These are phyloP conservation scores for Semibalanus balanoides DNA, from an alignment of 1,140 invertebrate species.

Conservation along the genomic window DNA sequence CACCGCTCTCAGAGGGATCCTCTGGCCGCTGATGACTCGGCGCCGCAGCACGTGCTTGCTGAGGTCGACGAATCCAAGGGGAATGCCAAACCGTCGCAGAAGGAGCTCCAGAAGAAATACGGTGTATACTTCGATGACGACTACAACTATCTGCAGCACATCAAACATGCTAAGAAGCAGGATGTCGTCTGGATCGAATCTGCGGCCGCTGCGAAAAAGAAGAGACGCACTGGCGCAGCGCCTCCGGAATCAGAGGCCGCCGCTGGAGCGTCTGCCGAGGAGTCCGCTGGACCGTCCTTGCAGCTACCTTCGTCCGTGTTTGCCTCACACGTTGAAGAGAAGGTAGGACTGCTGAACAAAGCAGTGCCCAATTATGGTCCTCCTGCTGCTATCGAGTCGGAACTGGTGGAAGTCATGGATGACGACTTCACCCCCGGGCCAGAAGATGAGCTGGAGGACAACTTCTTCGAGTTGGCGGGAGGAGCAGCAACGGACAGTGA, in stretches of 20 bases:
- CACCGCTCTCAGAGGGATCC: constrained; percentile 87
- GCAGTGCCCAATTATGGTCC: constrained; percentile 55
- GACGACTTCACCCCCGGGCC: constrained; percentile 60
- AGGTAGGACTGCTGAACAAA: constrained; percentile 74
- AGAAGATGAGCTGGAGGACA: constrained; percentile 72
- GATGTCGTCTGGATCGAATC: constrained; percentile 9
- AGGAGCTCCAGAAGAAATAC: constrained; percentile 70
- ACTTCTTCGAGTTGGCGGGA: constrained; percentile 72
- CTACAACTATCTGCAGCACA: constrained; percentile 87
- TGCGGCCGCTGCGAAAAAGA: constrained; percentile 18
- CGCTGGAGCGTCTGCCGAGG: no score
- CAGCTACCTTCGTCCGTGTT: constrained; percentile 78
- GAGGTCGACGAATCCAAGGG: constrained; percentile 14
- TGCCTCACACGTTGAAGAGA: constrained; percentile 70
- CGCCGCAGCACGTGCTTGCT: constrained; percentile 62
- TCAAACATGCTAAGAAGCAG: constrained; percentile 46
- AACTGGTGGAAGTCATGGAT: constrained; percentile 80
- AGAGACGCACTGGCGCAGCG: constrained; percentile 20
- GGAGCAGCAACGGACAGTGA: constrained; percentile 27
- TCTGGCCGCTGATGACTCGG: constrained; percentile 67
- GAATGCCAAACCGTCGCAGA: constrained; percentile 36
- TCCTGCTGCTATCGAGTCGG: constrained; percentile 72
- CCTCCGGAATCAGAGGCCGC: background rate
- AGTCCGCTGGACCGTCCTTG: constrained; percentile 25
- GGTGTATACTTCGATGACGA: constrained; percentile 91